Evolutionary conservation across 2,113 vertebrate species (phyloP), one percentile per base, ranked within the genome.

Genomic region (Propithecus coquereli): DNA sequence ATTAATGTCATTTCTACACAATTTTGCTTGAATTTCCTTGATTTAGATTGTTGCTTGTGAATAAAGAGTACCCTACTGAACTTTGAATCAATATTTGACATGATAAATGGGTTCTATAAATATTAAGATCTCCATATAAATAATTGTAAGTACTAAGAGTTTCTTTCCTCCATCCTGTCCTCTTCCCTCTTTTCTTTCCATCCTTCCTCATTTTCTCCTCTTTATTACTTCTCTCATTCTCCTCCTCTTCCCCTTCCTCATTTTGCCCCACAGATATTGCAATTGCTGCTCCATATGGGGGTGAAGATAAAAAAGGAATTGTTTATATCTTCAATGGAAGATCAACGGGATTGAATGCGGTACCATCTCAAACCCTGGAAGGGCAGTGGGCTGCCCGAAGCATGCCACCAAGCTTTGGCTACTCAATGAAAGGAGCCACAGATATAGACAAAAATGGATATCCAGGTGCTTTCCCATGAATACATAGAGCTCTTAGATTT

Each of bases 251-350:
- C 10, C 34, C 6, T 6, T 34, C 34, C 52, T 76, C 2, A 76
- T 50, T 93, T 79, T 59, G 50, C 8, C 61, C 94, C 90, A 52
- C 97, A 99, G 99, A 99, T 92, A 97, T 99, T 93, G 99, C 99
- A 80, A 98, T 99, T 91, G 99, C 99, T 45, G 99, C 99, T 40
- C 99, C 99, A 0, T 99, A 99, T 2, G 99, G 99, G 6, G 99
- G 99, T 40, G 98, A 99, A 20, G 98, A 99, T 80, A 99, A 97
- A 79, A 98, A 98, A 43, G 99, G 99, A 9, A 86, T 99, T 70
- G 99, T 99, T 83, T 99, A 99, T 87, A 99, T 99, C 98, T 99
- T 99, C 97, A 99, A 99, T 22, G 99, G 99, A n/a, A 97, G 99
- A 92, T 74, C 98, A 0, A 95, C 77, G 7, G 99, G 99, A 14